phyloP scores from a whole-genome alignment of 2,113 vertebrate genomes.

The Rhizomys pruinosus region DNA sequence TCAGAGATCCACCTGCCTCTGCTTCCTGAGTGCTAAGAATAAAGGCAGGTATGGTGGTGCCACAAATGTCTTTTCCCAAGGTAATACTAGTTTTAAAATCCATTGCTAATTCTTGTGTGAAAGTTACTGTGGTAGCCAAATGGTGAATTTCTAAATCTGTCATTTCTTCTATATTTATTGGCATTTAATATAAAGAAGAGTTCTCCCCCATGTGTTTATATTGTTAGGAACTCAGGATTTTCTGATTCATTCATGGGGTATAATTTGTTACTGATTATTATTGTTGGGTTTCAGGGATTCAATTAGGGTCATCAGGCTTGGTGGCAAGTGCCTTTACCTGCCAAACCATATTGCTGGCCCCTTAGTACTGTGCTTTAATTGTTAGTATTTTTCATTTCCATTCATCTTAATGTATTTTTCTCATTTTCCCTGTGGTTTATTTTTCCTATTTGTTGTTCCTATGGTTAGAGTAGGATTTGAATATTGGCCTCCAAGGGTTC shows the following conservation, averaged over 20 bases:
- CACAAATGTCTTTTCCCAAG: conserved; percentile 1
- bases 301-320: neutral
- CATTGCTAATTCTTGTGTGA: neutral
- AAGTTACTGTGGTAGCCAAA: neutral
- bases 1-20: no score
- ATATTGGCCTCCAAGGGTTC: neutral
- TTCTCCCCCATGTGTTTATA: neutral
- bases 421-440: neutral
- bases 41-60: no score
- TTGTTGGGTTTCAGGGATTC: neutral
- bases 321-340: neutral
- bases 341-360: neutral
- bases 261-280: neutral
- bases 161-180: no score
- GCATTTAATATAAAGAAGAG: no score
- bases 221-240: neutral
- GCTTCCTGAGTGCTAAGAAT: no score
- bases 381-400: neutral
- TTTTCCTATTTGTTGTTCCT: neutral
- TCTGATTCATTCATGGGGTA: neutral
- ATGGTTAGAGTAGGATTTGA: neutral
- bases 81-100: neutral
- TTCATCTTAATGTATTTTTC: neutral
- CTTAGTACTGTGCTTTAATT: neutral
- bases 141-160: neutral